phyloP scores from a whole-genome alignment of 2,797 vertebrate species.

The Macrochelys suwanniensis region DNA sequence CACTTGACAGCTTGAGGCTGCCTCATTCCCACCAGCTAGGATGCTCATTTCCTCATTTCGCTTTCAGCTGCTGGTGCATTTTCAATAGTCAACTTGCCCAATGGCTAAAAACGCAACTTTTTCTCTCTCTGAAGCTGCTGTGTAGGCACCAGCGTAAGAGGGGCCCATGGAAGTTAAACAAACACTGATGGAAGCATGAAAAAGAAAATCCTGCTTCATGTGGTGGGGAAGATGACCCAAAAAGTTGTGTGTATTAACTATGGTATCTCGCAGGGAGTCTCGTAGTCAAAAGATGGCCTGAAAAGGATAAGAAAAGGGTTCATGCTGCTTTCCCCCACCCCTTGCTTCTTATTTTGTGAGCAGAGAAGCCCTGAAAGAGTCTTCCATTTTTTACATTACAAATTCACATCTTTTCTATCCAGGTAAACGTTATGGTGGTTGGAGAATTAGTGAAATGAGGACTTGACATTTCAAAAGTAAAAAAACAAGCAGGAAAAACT shows the following conservation, averaged over 20 bases:
- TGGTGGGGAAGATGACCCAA: not conserved
- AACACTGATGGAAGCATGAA: not conserved
- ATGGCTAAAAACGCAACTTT: not conserved
- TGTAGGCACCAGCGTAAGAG: not conserved
- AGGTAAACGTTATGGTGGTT: not conserved
- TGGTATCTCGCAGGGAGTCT: not conserved
- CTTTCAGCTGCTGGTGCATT: not conserved
- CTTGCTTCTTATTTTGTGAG: not conserved
- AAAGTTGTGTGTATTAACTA: not conserved
- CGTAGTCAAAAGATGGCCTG: rapidly evolving
- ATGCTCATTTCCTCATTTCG: not conserved
- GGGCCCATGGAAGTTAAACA: not conserved
- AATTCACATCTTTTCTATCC: not conserved
- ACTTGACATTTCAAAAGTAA: not conserved
- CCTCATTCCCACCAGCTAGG: not conserved
- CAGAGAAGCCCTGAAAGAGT: not conserved
- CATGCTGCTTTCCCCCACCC: rapidly evolving
- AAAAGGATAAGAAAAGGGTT: not conserved
- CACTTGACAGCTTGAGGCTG: not conserved
- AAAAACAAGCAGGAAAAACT: not conserved
- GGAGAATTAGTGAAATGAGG: not conserved
- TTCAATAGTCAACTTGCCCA: not conserved
- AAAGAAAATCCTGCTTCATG: not conserved
- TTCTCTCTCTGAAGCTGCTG: not conserved
- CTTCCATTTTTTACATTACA: not conserved